These are phyloP conservation scores for Pangasius larnaudii DNA, from an alignment of 2,797 vertebrate genomes.

Conservation along the genomic window DNA sequence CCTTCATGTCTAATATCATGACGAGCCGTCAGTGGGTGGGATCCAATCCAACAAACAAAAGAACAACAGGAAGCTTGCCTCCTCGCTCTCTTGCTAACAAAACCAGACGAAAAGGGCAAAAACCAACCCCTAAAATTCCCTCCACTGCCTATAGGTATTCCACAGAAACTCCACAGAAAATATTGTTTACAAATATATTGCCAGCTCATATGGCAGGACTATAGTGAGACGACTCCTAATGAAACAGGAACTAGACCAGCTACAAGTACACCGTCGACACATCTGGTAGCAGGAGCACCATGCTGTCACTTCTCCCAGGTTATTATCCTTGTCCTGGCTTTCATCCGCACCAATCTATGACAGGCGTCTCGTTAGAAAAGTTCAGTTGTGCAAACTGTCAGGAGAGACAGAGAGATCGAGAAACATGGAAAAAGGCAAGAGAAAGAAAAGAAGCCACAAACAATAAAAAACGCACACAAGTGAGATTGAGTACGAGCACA, in stretches of 20 bases:
- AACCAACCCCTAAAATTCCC: neutral
- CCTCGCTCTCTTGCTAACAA: neutral
- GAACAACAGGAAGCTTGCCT: conserved; percentile 3
- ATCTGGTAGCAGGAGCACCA: conserved; percentile 1
- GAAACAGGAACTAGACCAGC: conserved; percentile 6
- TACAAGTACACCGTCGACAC: neutral
- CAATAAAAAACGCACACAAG: neutral
- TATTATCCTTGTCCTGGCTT: conserved; percentile 29
- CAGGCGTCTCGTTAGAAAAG: conserved; percentile 24
- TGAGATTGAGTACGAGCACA: neutral
- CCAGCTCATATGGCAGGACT: neutral
- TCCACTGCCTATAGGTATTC: neutral
- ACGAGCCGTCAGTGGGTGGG: neutral
- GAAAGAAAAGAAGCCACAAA: neutral
- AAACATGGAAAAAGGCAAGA: neutral
- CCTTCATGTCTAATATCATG: neutral
- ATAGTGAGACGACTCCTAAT: conserved; percentile 2
- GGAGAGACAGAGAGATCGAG: neutral
- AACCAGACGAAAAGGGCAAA: neutral
- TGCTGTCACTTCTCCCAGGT: conserved; percentile 16
- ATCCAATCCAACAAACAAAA: neutral
- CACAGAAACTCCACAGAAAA: neutral
- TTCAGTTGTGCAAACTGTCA: conserved; percentile 6
- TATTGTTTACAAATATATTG: neutral
- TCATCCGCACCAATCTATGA: conserved; percentile 21